These are phyloP conservation scores for Galeopterus variegatus DNA, from an alignment of 2,113 vertebrate genomes.

Conservation along the genomic window DNA sequence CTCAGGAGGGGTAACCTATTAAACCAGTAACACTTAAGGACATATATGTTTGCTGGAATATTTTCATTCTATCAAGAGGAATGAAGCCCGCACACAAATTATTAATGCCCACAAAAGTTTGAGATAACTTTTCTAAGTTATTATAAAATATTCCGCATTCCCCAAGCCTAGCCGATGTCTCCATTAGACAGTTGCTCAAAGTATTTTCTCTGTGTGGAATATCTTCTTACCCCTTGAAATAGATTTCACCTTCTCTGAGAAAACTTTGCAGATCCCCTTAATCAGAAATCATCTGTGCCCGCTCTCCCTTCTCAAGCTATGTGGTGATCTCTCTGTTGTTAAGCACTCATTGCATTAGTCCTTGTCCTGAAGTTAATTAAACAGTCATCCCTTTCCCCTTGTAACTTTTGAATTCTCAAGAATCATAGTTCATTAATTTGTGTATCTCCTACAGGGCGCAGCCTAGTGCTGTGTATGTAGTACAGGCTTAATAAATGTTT, in stretches of 20 bases:
- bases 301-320: neutral
- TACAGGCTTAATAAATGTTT: slow-evolving; percentile 65
- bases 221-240: neutral
- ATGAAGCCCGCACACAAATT: neutral
- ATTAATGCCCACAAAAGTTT: neutral
- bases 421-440: neutral
- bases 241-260: neutral
- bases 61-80: slow-evolving; percentile 34
- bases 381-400: slow-evolving; percentile 22
- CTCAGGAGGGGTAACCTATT: neutral
- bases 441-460: neutral
- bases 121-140: neutral
- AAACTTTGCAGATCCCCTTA: neutral
- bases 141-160: neutral
- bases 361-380: slow-evolving; percentile 39
- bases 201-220: neutral
- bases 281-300: neutral
- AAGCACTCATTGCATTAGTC: neutral
- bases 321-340: neutral
- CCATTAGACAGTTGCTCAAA: neutral
- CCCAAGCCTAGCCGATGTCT: neutral
- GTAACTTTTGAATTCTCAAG: slow-evolving; percentile 23
- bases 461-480: neutral
- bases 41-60: neutral
- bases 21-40: neutral